Evolutionary conservation across 2,113 vertebrate species (phyloP).

Genomic region (Boleophthalmus pectinirostris): DNA sequence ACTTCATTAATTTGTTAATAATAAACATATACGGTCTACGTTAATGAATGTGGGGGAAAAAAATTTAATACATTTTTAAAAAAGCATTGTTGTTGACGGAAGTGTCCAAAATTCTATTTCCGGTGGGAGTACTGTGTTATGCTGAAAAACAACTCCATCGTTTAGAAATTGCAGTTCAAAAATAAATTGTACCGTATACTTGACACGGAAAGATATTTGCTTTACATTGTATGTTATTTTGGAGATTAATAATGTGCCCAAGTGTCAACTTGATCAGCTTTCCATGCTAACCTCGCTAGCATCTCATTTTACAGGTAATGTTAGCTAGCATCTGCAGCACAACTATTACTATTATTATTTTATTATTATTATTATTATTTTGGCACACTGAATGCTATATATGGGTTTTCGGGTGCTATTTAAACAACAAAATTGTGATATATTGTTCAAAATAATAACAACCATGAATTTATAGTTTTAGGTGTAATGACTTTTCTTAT

Average conservation of each 20-base stretch:
- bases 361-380: neutral
- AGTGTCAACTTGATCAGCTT: neutral
- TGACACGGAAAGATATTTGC: neutral
- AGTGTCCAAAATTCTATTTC: neutral
- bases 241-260: neutral
- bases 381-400: neutral
- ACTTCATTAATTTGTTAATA: neutral
- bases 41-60: too few relatives aligned
- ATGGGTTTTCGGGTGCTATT: neutral
- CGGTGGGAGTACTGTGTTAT: neutral
- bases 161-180: neutral
- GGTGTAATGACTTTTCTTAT: neutral
- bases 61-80: too few relatives aligned
- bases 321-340: constrained; percentile 1
- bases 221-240: neutral
- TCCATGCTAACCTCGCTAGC: neutral
- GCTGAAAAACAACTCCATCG: neutral
- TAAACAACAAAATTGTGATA: neutral
- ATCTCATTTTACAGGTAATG: neutral
- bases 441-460: neutral
- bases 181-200: neutral
- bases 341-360: too few relatives aligned
- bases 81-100: neutral
- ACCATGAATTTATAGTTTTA: neutral
- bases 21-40: too few relatives aligned